phyloP scores from a whole-genome alignment of 2,113 vertebrate species.

The Pholis gunnellus region DNA sequence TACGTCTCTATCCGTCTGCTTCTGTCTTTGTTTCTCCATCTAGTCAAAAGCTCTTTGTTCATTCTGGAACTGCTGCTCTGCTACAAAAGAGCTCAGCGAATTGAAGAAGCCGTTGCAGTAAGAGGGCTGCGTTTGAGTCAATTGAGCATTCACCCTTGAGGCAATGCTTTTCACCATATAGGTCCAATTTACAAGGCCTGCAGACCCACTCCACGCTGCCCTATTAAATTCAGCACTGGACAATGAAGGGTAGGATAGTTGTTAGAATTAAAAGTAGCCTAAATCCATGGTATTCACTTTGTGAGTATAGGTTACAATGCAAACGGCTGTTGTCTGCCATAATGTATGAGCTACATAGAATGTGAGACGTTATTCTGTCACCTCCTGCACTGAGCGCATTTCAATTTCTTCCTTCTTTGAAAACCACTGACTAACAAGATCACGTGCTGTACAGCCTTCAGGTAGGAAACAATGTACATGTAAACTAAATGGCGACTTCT shows the following conservation, averaged over 20 bases:
- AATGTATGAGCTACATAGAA: conserved; percentile 25
- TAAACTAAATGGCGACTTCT: conserved; percentile 36
- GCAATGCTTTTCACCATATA: conserved; percentile 46
- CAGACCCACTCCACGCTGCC: conserved; percentile 30
- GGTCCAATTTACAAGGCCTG: conserved; percentile 53
- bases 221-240: conserved; percentile 49
- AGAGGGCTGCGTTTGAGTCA: conserved; percentile 65
- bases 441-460: conserved; percentile 49
- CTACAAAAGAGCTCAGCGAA: conserved; percentile 48
- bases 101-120: conserved; percentile 45
- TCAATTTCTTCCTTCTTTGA: conserved; percentile 36
- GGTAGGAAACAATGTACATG: conserved; percentile 44
- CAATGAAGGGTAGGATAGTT: conserved; percentile 51
- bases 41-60: conserved; percentile 54
- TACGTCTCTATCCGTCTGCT: conserved; percentile 41
- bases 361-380: conserved; percentile 45
- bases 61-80: conserved; percentile 29
- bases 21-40: conserved; percentile 47
- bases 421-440: conserved; percentile 52
- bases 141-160: conserved; percentile 50
- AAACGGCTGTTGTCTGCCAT: conserved; percentile 16
- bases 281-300: conserved; percentile 46
- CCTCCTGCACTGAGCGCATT: conserved; percentile 17
- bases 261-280: conserved; percentile 54
- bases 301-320: conserved; percentile 42